Conservation (phyloP, 1,140 invertebrate genomes). For the Hypsibius dujardini region DNA sequence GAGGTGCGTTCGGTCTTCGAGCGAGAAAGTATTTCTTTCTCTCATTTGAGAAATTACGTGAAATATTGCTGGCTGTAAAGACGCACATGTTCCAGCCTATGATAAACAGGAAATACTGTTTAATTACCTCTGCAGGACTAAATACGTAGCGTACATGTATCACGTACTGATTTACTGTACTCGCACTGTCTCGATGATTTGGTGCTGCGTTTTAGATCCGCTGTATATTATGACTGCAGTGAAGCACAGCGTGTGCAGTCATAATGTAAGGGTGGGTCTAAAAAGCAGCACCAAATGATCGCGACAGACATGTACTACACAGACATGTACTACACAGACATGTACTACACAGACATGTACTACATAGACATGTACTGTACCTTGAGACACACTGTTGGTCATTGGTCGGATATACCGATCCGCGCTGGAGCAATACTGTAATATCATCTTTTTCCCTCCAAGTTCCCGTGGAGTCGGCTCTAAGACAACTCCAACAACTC, state of each 20-base stretch:
- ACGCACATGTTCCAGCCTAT: neutral
- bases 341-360: no score
- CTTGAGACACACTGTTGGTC: neutral
- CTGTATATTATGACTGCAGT: neutral
- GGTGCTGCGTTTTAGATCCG: neutral
- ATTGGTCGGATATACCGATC: neutral
- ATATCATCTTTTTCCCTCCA: neutral
- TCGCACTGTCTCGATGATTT: neutral
- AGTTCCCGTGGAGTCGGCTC: neutral
- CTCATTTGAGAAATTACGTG: conserved; percentile 68
- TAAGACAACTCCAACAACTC: neutral
- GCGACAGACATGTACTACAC: no score
- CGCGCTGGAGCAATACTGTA: neutral
- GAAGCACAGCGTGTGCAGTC: neutral
- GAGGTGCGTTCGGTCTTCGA: conserved; percentile 33
- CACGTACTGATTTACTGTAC: neutral
- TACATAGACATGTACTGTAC: no score
- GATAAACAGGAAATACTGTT: neutral
- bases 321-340: no score
- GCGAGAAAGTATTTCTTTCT: conserved; percentile 81
- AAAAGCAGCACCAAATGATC: no score
- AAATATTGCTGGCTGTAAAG: conserved; percentile 37
- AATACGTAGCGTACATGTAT: neutral
- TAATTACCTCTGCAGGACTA: neutral
- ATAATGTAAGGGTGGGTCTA: no score